These are phyloP conservation scores for Rhyacichthys aspro DNA, from an alignment of 2,797 vertebrate species.

Conservation along the genomic window DNA sequence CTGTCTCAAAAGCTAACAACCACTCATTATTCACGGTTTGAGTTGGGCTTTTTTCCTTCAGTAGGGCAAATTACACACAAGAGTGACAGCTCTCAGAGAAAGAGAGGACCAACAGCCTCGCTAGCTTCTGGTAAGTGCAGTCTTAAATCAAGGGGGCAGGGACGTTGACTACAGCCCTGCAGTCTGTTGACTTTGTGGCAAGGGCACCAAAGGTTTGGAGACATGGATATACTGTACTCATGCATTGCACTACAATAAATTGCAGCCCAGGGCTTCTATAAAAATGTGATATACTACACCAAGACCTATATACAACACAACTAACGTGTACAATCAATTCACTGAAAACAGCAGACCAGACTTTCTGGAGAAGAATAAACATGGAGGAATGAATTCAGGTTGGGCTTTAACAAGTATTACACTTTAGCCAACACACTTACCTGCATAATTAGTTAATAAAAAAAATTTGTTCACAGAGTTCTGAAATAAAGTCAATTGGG, in stretches of 20 bases:
- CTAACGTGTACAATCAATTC: slow-evolving; percentile 39
- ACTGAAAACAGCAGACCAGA: slow-evolving; percentile 21
- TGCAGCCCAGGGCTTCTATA: slow-evolving; percentile 50
- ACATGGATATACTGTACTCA: slow-evolving; percentile 68
- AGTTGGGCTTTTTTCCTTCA: slow-evolving; percentile 63
- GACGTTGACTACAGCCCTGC: slow-evolving; percentile 75
- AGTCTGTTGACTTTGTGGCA: slow-evolving; percentile 82
- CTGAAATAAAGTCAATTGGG: slow-evolving; percentile 60
- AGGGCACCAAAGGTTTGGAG: slow-evolving; percentile 69
- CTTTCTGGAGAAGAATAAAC: not conserved
- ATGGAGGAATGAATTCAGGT: not conserved
- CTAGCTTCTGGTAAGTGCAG: slow-evolving; percentile 77
- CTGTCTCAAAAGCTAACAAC: slow-evolving; percentile 85
- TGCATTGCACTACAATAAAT: slow-evolving; percentile 64
- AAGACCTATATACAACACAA: slow-evolving; percentile 50
- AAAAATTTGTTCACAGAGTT: slow-evolving; percentile 73
- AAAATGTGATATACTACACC: slow-evolving; percentile 59
- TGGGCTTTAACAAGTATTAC: too few species aligned
- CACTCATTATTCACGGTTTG: slow-evolving; percentile 85
- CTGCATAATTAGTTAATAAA: slow-evolving; percentile 66
- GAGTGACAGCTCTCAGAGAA: slow-evolving; percentile 84
- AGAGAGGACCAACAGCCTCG: slow-evolving; percentile 68
- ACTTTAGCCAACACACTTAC: slow-evolving; percentile 31
- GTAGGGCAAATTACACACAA: slow-evolving; percentile 78
- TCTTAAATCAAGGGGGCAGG: slow-evolving; percentile 79